Evolutionary conservation across 2,888 invertebrate species (phyloP), one percentile per base, ranked within the genome.

Genomic region (Sympetrum striolatum): DNA sequence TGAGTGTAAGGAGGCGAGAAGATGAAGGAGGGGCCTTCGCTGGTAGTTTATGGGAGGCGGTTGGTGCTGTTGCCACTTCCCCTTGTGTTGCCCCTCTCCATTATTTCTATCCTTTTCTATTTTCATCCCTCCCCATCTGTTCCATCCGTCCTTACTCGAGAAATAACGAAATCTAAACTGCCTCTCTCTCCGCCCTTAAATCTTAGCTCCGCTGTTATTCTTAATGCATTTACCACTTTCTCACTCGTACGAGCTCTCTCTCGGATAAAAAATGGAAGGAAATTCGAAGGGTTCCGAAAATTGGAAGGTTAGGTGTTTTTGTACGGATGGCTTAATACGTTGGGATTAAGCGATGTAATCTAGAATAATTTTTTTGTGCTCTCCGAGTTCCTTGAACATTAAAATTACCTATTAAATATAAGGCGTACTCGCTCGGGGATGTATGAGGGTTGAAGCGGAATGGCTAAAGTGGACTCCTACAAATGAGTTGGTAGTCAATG

Each of bases 41-140:
- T 22, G 58, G 82, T 58, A 86, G 86, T 86, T 73, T 86, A 86
- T 86, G 86, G 86, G 60, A 86, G 25, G 18, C 58, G 35, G 82
- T 82, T 81, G 82, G n/a, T 35, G 35, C 53, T 82, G 82, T 82
- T 58, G 86, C 86, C 86, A 37, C 86, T 64, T 64, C 37, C 82
- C 82, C 31, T 3, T 48, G 25, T n/a, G 12, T 48, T 12, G 3
- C 22, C 31, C 80, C 18, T 81, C 81, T 53, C 53, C 31, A n/a
- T 25, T 48, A 25, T n/a, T 25, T 25, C 81, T 31, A n/a, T 58
- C 44, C 25, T 22, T 44, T 44, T 53, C 82, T 31, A 25, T 58
- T 35, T 10, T 25, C 48, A 12, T 31, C 31, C 53, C 18, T 31
- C 15, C 81, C 22, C 44, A 18, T 18, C 53, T 82, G n/a, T 53